phyloP scores from a whole-genome alignment of 2,113 vertebrate genomes.

The Sander lucioperca region DNA sequence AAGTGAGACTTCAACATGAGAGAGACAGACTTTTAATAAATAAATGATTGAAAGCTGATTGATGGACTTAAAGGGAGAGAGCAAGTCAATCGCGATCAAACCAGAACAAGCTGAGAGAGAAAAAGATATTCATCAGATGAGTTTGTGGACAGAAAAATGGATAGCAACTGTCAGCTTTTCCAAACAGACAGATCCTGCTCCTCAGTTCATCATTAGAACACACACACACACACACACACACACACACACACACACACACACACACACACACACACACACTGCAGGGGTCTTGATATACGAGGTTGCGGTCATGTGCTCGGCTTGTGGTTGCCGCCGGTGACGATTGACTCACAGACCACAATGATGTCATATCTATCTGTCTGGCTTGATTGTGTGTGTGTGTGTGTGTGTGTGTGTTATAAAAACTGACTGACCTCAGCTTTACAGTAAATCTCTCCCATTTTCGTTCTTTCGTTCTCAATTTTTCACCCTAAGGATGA shows the following conservation, averaged over 20 bases:
- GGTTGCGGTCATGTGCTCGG: constrained; percentile 50
- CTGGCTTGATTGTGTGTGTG: constrained; percentile 50
- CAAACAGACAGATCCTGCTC: constrained; percentile 13
- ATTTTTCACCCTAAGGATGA: constrained; percentile 51
- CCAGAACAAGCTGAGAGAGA: not conserved
- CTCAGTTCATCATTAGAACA: constrained; percentile 21
- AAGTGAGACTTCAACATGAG: not conserved
- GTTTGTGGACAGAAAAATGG: constrained; percentile 6
- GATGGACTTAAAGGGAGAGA: not conserved
- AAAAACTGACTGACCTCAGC: constrained; percentile 57
- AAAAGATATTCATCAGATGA: not conserved
- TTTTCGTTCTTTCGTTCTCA: constrained; percentile 37
- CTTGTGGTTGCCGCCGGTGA: constrained; percentile 55
- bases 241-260: constrained; percentile 30
- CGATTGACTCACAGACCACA: constrained; percentile 61
- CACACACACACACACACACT: constrained; percentile 13
- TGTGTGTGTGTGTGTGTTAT: constrained; percentile 20
- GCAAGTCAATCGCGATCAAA: not conserved
- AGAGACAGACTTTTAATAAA: not conserved
- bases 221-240: constrained; percentile 26
- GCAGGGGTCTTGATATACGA: constrained; percentile 63
- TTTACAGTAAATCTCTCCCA: constrained; percentile 62
- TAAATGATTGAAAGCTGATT: not conserved
- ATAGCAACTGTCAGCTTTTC: constrained; percentile 39
- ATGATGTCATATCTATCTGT: constrained; percentile 76